Base-by-base conservation (phyloP, 2,113 vertebrate species). In the Procavia capensis region DNA sequence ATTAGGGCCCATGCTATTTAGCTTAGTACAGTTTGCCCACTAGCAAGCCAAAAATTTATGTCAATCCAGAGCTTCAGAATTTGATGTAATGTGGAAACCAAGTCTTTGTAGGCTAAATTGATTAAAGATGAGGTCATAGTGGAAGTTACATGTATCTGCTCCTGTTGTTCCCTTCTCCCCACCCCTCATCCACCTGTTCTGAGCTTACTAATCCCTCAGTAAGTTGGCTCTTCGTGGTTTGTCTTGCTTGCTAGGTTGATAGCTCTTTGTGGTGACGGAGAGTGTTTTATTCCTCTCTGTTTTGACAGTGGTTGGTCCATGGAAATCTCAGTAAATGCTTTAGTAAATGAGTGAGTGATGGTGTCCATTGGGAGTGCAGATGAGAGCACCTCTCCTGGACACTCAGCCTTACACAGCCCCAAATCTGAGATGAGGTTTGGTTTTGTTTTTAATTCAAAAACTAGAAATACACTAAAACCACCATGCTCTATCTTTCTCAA, bases 261-360 rank as follows among this genome's bases (percentile, higher is more conserved):
- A 29, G 25, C 25, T 89, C 43, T 34, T 57, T 72, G n/a, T 45
- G 7, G 29, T 43, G 25, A 43, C 36, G 39, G 9, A 61, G 47
- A 82, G 5, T 57, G 39, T 85, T 95, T 76, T 90, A 6, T 88
- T 96, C 64, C 57, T 96, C 61, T 68, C 45, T 59, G 14, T 81
- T n/a, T 63, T 63, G 36, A 5, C 41, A 59, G 36, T 88, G 64
- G 43, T 87, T 85, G 22, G 34, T 64, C 57, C 41, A 19, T 43
- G 83, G 81, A 76, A 93, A 45, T 85, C 20, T 54, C 39, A 94
- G 45, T 93, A 61, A 90, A 64, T 83, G 27, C 31, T 92, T 93
- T 87, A 91, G 64, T 59, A 50, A 92, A 36, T 25, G 92, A 90
- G 20, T 47, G 9, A 41, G 27, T 43, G 11, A 39, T 43, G 10